Evolutionary conservation across 2,797 vertebrate genomes (phyloP), one percentile per base, ranked within the genome.

Genomic region (Babyrousa celebensis): DNA sequence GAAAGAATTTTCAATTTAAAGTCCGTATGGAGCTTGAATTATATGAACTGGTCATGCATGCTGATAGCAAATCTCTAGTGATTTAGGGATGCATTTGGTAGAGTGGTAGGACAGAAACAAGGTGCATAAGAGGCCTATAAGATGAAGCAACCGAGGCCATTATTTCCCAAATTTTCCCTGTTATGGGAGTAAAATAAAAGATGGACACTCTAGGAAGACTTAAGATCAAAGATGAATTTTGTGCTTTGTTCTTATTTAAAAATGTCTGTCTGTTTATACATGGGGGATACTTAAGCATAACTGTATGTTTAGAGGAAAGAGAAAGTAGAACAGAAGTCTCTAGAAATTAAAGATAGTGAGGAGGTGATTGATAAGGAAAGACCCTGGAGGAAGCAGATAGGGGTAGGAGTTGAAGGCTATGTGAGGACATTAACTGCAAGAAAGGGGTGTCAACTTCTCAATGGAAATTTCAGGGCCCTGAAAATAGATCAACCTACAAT

Each of bases 371-470:
- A 79, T 93, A 96, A 89, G 65, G 36, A 40, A 23, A 93, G 87
- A 85, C 43, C 40, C 62, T 85, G 72, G 68, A 80, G 91, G 95
- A 96, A 93, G 32, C 32, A 97, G 87, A 74, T 70, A 96, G 52
- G 58, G 52, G 23, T n/a, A 70, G 90, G 85, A 70, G 85, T 68
- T 86, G 71, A 71, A 83, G 14, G 77, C 6, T 27, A 8, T 2
- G 2, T 20, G 32, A 20, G 60, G 27, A 67, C 67, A 12, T 40
- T 27, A 74, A n/a, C 78, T 60, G 18, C 78, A 85, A 56, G 43
- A 54, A 36, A 56, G 16, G 20, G 72, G 23, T 32, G 12, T 48
- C 18, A 62, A 21, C 21, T 29, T 78, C 36, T 71, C 40, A 29
- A 8, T 4, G 11, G 43, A 77, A 15, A 23, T 27, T 16, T 75